These are phyloP conservation scores for Kuschelorhynchus macadamiae DNA, from an alignment of 2,888 invertebrate species.

Conservation along the genomic window DNA sequence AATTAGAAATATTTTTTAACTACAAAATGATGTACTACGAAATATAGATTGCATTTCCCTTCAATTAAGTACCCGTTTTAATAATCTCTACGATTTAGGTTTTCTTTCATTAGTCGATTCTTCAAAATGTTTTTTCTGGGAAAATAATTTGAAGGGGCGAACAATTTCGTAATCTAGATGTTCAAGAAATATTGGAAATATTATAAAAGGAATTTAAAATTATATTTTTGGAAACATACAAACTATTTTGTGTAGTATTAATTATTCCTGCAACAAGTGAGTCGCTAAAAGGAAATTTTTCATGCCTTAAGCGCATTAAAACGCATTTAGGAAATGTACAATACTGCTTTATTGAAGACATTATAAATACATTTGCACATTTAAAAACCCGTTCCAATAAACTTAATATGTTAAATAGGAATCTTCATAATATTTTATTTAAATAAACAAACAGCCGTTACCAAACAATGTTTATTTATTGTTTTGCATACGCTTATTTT, in stretches of 20 bases:
- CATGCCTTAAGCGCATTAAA: conserved; percentile 39
- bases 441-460: too few relatives aligned
- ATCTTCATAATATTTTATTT: too few relatives aligned
- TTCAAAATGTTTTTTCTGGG: conserved; percentile 22
- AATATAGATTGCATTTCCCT: conserved; percentile 35
- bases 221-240: conserved; percentile 36
- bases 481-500: too few relatives aligned
- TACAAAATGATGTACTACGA: conserved; percentile 36
- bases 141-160: conserved; percentile 35
- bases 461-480: too few relatives aligned
- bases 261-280: conserved; percentile 44
- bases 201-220: conserved; percentile 25
- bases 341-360: conserved; percentile 41
- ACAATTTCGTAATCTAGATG: conserved; percentile 27
- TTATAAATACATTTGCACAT: conserved; percentile 51
- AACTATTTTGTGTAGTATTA: conserved; percentile 38
- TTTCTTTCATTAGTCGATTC: conserved; percentile 40
- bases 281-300: conserved; percentile 39
- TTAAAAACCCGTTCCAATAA: conserved; percentile 46
- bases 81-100: conserved; percentile 25
- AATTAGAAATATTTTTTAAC: conserved; percentile 30
- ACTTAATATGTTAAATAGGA: conserved; percentile 5
- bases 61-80: conserved; percentile 27
- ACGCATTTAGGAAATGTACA: conserved; percentile 30
- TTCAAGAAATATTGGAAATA: conserved; percentile 16